Percentiles rank a stretch among this genome's conserved stretches.
phyloP scores from a whole-genome alignment of 2,113 vertebrate species.

The Myanophis thanlyinensis region DNA sequence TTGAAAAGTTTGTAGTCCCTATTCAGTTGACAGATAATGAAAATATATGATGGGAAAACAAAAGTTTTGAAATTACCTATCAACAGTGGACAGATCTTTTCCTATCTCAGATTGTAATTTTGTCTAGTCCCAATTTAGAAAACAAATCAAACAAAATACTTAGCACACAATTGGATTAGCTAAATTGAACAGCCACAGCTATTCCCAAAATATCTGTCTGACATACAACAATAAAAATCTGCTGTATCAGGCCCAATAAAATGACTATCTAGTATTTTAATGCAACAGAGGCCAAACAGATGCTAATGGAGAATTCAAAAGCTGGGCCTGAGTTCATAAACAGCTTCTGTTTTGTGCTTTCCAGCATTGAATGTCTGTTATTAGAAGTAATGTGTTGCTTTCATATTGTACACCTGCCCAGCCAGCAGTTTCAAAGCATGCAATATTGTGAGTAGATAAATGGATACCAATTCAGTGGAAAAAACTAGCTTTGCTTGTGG shows the following conservation, averaged over 20 bases:
- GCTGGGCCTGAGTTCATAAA: background rate
- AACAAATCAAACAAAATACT: background rate
- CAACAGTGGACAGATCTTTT: background rate
- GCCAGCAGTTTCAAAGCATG: background rate
- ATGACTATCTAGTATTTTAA: background rate
- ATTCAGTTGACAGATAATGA: background rate
- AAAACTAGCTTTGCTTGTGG: background rate
- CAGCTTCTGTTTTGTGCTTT: background rate
- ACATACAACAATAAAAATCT: background rate
- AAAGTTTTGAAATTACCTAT: background rate
- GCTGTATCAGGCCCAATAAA: background rate
- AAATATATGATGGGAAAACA: background rate
- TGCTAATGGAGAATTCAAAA: background rate
- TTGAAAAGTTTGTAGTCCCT: background rate
- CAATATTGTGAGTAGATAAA: background rate
- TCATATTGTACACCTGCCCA: background rate
- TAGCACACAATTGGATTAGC: background rate
- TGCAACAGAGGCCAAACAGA: background rate
- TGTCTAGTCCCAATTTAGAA: background rate
- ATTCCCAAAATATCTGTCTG: background rate
- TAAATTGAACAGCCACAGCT: background rate
- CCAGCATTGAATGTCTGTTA: background rate
- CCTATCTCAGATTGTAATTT: background rate
- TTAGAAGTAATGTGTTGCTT: background rate
- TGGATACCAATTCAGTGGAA: background rate